These are phyloP conservation scores for Scopus umbretta DNA, from an alignment of 2,113 vertebrate genomes.

Conservation along the genomic window DNA sequence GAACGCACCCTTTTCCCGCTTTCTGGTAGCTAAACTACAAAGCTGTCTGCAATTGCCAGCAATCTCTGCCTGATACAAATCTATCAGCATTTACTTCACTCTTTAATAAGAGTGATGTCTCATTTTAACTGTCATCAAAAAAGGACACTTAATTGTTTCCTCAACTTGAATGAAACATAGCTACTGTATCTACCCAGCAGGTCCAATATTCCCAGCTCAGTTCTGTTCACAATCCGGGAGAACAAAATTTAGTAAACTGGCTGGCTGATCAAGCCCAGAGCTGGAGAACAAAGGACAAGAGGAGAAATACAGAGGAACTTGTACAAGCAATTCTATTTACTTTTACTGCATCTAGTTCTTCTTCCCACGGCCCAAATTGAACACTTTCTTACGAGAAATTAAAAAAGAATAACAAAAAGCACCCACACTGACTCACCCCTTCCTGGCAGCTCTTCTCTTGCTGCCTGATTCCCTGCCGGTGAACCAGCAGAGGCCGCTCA, in stretches of 20 bases:
- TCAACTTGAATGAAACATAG: background rate
- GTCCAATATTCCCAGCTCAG: background rate
- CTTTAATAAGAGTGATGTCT: background rate
- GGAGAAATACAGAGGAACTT: background rate
- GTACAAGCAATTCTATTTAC: background rate
- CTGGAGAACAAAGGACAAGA: background rate
- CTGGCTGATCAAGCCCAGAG: background rate
- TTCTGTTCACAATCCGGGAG: background rate
- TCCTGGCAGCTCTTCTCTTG: background rate
- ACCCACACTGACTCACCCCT: too few relatives aligned
- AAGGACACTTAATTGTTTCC: background rate
- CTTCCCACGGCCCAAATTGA: background rate
- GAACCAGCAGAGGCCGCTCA: slow-evolving; percentile 21
- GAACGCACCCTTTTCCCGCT: rapidly evolving
- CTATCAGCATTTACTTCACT: background rate
- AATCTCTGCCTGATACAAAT: background rate
- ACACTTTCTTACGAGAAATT: background rate
- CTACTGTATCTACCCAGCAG: background rate
- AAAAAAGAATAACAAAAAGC: rapidly evolving
- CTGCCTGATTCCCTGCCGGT: background rate
- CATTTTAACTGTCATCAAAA: background rate
- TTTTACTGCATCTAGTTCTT: background rate
- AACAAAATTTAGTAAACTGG: background rate
- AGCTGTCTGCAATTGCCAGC: background rate
- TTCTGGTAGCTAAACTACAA: background rate